Evolutionary conservation across 2,797 vertebrate genomes (phyloP).

Genomic region (Acanthurus lineatus): DNA sequence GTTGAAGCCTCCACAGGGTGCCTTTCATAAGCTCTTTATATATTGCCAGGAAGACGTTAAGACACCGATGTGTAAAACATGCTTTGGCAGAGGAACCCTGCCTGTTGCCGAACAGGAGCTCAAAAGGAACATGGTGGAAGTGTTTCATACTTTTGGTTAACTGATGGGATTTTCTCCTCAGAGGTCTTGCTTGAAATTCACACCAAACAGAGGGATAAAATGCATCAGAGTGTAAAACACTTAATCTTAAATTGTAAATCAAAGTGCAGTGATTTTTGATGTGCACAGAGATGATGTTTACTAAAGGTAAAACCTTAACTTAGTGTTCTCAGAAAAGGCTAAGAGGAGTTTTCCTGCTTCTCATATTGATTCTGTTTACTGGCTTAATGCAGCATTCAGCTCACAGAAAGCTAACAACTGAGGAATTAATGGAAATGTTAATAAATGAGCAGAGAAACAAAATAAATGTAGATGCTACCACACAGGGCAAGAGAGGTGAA

Average conservation of each 20-base stretch:
- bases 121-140: slow-evolving; percentile 22
- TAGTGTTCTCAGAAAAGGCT: slow-evolving; percentile 23
- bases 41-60: slow-evolving; percentile 48
- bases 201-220: slow-evolving; percentile 29
- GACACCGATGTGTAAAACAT: slow-evolving; percentile 51
- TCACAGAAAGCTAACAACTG: neutral
- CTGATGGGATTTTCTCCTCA: slow-evolving; percentile 46
- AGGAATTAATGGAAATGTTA: neutral
- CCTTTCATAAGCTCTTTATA: slow-evolving; percentile 52
- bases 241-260: slow-evolving; percentile 45
- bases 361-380: slow-evolving; percentile 23
- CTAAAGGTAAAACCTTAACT: slow-evolving; percentile 10
- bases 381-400: neutral
- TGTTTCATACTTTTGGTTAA: slow-evolving; percentile 50
- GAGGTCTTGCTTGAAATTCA: slow-evolving; percentile 24
- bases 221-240: slow-evolving; percentile 30
- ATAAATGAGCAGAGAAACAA: neutral
- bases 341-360: slow-evolving; percentile 15
- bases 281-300: slow-evolving; percentile 31
- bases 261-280: slow-evolving; percentile 37
- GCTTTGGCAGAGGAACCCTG: slow-evolving; percentile 35
- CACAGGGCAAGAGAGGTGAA: neutral
- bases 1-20: slow-evolving; percentile 40
- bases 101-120: slow-evolving; percentile 23
- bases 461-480: neutral